Evolutionary conservation across 2,888 invertebrate genomes (phyloP).

Genomic region (Dascillus cervinus): DNA sequence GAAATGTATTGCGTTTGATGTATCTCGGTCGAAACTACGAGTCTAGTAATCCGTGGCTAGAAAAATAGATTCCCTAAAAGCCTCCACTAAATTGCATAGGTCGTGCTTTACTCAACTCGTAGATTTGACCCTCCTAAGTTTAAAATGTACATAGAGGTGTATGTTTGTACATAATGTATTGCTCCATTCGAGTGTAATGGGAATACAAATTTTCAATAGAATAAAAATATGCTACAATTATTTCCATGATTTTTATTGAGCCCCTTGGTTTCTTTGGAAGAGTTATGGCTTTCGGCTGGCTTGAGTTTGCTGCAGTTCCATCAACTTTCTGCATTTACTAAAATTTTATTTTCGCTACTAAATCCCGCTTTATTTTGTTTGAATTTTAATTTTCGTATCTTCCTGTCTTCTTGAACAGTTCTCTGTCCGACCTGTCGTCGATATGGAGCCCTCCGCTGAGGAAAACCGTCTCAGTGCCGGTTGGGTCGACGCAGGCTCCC

Average conservation of each 20-base stretch:
- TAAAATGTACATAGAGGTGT: conserved; percentile 43
- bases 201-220: conserved; percentile 43
- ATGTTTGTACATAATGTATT: conserved; percentile 46
- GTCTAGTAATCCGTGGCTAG: no score
- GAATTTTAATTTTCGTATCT: conserved; percentile 18
- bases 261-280: not conserved
- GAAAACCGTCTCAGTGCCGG: conserved; percentile 43
- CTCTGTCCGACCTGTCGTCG: conserved; percentile 28
- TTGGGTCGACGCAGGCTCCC: conserved; percentile 20
- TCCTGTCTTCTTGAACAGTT: conserved; percentile 27
- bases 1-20: no score
- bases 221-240: conserved; percentile 29
- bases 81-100: no score
- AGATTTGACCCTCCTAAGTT: conserved; percentile 36
- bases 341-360: conserved; percentile 2
- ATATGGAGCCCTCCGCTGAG: conserved; percentile 43
- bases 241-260: conserved; percentile 15
- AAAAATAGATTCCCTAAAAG: no score
- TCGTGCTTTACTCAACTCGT: no score
- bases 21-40: no score
- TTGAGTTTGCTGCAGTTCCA: conserved; percentile 1
- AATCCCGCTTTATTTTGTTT: conserved; percentile 10
- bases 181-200: conserved; percentile 42
- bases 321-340: not conserved
- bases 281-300: not conserved